A percentile compares a stretch with the other conserved stretches of the same genome.
Evolutionary conservation across 2,113 vertebrate species (phyloP).

Genomic region (Oceanodroma tethys): DNA sequence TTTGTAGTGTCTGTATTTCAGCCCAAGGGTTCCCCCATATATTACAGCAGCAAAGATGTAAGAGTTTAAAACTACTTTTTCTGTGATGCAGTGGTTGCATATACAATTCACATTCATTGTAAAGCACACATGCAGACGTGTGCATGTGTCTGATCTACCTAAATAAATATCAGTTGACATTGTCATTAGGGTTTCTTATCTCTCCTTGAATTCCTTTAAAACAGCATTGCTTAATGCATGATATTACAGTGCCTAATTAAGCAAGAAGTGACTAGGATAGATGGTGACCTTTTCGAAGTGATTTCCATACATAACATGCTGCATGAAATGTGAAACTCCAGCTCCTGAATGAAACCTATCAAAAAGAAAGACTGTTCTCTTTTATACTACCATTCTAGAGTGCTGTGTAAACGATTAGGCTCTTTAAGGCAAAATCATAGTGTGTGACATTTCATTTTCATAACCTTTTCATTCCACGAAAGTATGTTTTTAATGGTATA

Average conservation of each 20-base stretch:
- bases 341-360: neutral
- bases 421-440: neutral
- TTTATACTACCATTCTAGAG: neutral
- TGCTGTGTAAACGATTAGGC: neutral
- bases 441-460: constrained; percentile 25
- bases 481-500: constrained; percentile 32
- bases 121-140: neutral
- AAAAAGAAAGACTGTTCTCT: neutral
- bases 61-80: neutral
- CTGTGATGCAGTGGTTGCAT: neutral
- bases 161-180: neutral
- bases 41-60: neutral
- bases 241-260: neutral
- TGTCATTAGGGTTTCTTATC: neutral
- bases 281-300: neutral
- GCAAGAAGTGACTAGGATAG: neutral
- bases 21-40: neutral
- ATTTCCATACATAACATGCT: neutral
- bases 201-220: neutral
- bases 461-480: neutral
- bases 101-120: neutral
- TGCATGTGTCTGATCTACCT: no score
- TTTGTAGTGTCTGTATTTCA: neutral
- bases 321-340: neutral
- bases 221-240: neutral